Base-by-base conservation (phyloP, 1,140 invertebrate species). In the Aplysia californica region DNA sequence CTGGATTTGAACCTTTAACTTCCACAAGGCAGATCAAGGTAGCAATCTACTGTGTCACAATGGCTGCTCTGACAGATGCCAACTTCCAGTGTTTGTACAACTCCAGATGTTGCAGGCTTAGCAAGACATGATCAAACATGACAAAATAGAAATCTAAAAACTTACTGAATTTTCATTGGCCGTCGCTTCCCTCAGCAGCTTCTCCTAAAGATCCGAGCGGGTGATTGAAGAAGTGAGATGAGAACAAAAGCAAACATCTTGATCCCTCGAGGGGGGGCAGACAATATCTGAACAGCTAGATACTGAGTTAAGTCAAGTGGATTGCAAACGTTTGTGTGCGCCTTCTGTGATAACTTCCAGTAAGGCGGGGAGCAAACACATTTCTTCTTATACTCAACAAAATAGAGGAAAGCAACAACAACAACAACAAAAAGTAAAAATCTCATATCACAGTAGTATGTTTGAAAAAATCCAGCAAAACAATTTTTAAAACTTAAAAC, bases 141-240 rank as follows among this genome's bases (percentile, higher is more conserved):
- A 6, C 61, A 65, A 23, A 10, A 29, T 29, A 5, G 3, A n/a
- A n/a, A n/a, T n/a, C n/a, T n/a, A 58, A 36, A 66, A 75, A 74
- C 75, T 78, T 77, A 86, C 86, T 81, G 82, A 84, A 59, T 87
- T 86, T 80, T 88, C 86, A 79, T 84, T 83, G 35, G 80, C 81
- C 59, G 82, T 87, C 0, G 84, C 85, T 75, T 84, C 80, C 61
- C 81, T 80, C 33, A 87, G 81, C 29, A 88, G 82, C 65, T 79
- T 82, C 38, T 86, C 84, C 86, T 87, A 86, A 61, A 87, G 82
- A 59, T n/a, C 55, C 70, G 44, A 50, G 44, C 10, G 44, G n/a
- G 44, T 15, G 44, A 50, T 10, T 50, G 44, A 50, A 50, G 44
- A n/a, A 50, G 10, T 15, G 44, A 50, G 10, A 50, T 50, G 44